phyloP scores from a whole-genome alignment of 1,140 invertebrate species.

The Scaptomyza graminum region DNA sequence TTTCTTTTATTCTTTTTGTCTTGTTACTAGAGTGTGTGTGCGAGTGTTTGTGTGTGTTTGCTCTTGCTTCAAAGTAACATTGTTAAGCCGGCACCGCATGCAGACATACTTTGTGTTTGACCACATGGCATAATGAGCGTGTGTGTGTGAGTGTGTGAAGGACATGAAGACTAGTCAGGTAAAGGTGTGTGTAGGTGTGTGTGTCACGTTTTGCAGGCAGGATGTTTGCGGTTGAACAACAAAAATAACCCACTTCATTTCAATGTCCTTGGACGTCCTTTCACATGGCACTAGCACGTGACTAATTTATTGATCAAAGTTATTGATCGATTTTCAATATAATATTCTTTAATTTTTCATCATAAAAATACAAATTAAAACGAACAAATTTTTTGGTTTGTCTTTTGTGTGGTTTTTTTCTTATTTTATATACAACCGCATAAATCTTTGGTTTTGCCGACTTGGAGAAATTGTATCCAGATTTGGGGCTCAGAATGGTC shows the following conservation, averaged over 20 bases:
- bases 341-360: no score
- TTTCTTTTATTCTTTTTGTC: background rate
- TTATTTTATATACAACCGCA: no score
- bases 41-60: slow-evolving; percentile 7
- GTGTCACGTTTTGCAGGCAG: slow-evolving; percentile 12
- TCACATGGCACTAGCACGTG: slow-evolving; percentile 1
- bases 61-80: slow-evolving; percentile 57
- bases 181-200: slow-evolving; percentile 8
- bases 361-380: no score
- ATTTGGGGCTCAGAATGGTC: no score
- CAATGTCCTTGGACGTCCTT: slow-evolving; percentile 11
- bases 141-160: slow-evolving; percentile 23
- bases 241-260: slow-evolving; percentile 9
- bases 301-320: slow-evolving; percentile 11
- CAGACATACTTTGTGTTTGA: slow-evolving; percentile 70
- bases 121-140: slow-evolving; percentile 72
- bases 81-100: slow-evolving; percentile 43
- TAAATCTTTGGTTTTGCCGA: no score
- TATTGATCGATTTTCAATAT: background rate
- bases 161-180: slow-evolving; percentile 30
- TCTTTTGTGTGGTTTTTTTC: no score
- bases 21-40: background rate
- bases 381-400: no score
- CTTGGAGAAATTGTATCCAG: no score
- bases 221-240: slow-evolving; percentile 45